Percentiles rank a stretch among this genome's conserved stretches.
Conservation (phyloP, 2,888 invertebrate genomes). For the Mesorhabditis spiculigera region DNA sequence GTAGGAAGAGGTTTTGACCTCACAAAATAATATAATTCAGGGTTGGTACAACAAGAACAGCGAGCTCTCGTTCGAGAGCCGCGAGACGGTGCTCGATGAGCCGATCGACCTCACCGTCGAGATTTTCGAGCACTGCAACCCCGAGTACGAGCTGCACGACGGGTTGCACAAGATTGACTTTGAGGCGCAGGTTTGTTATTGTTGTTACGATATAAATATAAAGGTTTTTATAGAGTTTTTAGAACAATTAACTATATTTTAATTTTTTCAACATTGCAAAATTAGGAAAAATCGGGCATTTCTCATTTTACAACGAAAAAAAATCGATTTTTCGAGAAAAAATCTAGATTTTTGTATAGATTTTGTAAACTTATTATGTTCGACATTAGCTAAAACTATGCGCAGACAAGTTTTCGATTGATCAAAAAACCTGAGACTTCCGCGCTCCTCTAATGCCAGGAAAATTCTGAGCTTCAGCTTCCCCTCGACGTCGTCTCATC, state of each 20-base stretch:
- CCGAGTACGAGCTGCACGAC: conserved; percentile 42
- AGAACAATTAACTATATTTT: too few species aligned
- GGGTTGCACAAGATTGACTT: conserved; percentile 48
- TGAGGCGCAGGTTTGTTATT: conserved; percentile 24
- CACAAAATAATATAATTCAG: conserved; percentile 11
- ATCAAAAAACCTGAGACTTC: too few species aligned
- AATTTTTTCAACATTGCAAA: neutral
- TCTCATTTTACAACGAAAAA: neutral
- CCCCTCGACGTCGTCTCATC: conserved; percentile 49
- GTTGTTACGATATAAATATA: too few species aligned
- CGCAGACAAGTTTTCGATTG: too few species aligned
- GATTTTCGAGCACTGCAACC: conserved; percentile 48
- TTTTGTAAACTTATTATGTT: too few species aligned
- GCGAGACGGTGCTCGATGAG: conserved; percentile 49
- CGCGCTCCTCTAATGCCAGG: too few species aligned
- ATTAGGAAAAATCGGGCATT: neutral
- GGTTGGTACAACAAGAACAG: conserved; percentile 47
- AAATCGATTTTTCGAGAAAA: too few species aligned
- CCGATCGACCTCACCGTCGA: conserved; percentile 47
- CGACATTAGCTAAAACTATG: too few species aligned
- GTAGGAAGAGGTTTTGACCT: conserved; percentile 11
- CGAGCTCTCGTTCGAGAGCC: conserved; percentile 48
- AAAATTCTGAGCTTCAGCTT: conserved; percentile 17
- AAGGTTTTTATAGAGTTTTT: too few species aligned
- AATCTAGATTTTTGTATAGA: too few species aligned